Base-by-base conservation (phyloP, 2,797 vertebrate species). In the Crenuchus spilurus region DNA sequence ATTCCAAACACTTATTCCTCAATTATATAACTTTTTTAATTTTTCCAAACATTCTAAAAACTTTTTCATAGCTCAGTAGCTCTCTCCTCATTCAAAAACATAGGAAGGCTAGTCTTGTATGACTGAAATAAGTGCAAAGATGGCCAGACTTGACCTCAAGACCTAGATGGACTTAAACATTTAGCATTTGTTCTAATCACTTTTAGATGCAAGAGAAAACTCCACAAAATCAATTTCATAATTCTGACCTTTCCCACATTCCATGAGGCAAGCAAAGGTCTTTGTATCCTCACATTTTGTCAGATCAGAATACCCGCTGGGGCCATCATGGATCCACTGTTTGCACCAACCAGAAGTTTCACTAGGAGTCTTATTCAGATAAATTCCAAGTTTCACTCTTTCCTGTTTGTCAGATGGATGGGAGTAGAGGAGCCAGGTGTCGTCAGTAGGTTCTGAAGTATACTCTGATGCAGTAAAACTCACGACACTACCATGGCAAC, bases 401-500 rank as follows among this genome's bases (percentile, higher is more conserved):
- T 3, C 52, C 3, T 0, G 80, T 16, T 31, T 84, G 35, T 72
- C 52, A 0, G 87, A 84, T 28, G 92, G 93, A 24, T 94, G 93
- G 0, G 92, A 93, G 64, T 89, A 94, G 0, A 95, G 80, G 1
- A 95, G 81, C 92, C 92, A 93, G 0, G 77, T 61, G 0, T 30
- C 0, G 1, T 24, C 3, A 61, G 55, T 62, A 16, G 20, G 7
- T 52, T 14, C 51, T 52, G 6, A 28, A 13, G 24, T 26, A 14
- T 28, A 5, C 0, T 51, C 9, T 18, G n/a, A 39, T 1, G 41
- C 68, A 20, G 14, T 33, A 60, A 93, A 94, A 68, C 89, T 88
- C 37, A 93, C 80, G 30, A 94, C 88, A n/a, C 94, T 94, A 33
- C 92, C 93, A 35, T 94, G 94, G 65, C 94, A 94, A 0, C 93